A percentile compares a stretch with the other conserved stretches of the same genome.
These are phyloP conservation scores for Lasiurus borealis DNA, from an alignment of 2,113 vertebrate species.

Conservation along the genomic window DNA sequence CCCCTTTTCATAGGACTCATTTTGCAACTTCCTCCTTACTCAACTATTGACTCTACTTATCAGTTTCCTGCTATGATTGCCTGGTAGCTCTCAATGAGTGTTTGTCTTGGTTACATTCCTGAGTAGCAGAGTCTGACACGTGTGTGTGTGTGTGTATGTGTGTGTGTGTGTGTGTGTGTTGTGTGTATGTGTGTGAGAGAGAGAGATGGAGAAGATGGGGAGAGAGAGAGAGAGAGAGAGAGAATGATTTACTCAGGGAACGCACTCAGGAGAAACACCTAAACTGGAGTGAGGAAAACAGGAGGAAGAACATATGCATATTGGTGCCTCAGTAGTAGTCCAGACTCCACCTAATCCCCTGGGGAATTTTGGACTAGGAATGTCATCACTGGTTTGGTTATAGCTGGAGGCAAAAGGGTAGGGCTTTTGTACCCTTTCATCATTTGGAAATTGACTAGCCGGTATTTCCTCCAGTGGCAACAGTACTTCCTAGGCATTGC, in stretches of 20 bases:
- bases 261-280: not conserved
- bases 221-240: no score
- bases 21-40: not conserved
- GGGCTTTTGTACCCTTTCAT: not conserved
- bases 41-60: not conserved
- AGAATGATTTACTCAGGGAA: not conserved
- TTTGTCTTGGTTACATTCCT: not conserved
- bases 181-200: no score
- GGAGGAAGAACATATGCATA: not conserved
- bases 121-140: not conserved
- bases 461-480: not conserved
- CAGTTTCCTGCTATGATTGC: not conserved
- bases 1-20: not conserved
- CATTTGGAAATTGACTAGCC: not conserved
- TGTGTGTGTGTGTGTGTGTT: not conserved
- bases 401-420: not conserved
- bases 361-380: not conserved
- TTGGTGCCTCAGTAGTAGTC: not conserved
- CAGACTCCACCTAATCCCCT: not conserved
- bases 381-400: not conserved
- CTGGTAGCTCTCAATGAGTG: not conserved
- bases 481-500: not conserved
- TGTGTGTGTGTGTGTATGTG: not conserved
- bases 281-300: not conserved
- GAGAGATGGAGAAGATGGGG: no score